A percentile compares a stretch with the other conserved stretches of the same genome.
Conservation (phyloP, 2,113 vertebrate species). For the Oncorhynchus keta region DNA sequence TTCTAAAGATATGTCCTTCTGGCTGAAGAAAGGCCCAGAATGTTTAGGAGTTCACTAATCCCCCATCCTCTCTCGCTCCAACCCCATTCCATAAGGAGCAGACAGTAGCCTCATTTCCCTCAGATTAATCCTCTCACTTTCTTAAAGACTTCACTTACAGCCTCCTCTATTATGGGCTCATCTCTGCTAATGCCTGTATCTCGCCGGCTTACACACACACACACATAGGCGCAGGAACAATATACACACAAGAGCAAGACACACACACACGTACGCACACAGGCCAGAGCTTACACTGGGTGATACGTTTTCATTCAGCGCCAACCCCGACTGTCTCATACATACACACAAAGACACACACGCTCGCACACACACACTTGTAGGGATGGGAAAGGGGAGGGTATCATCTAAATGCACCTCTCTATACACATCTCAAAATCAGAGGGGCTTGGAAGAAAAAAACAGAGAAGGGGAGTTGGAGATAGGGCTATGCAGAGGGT, state of each 20-base stretch:
- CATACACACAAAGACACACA: neutral
- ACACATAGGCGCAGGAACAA: conserved; percentile 1
- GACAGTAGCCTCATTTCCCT: conserved; percentile 64
- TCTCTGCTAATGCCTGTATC: conserved; percentile 74
- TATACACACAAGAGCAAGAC: no score
- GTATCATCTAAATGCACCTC: neutral
- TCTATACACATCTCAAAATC: neutral
- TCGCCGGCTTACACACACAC: conserved; percentile 53
- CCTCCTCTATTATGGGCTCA: conserved; percentile 70
- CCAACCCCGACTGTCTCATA: neutral
- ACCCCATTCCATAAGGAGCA: conserved; percentile 54
- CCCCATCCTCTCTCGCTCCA: conserved; percentile 47
- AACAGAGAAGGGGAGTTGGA: neutral
- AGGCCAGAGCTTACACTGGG: conserved; percentile 1
- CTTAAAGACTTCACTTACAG: conserved; percentile 77
- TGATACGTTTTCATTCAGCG: neutral
- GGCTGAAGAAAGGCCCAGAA: conserved; percentile 48
- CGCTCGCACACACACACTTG: neutral
- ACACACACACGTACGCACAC: conserved; percentile 1
- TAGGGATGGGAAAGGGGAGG: neutral
- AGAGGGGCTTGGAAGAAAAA: conserved; percentile 31
- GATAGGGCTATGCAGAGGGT: conserved; percentile 1
- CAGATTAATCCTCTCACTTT: conserved; percentile 73
- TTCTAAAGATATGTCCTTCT: conserved; percentile 40
- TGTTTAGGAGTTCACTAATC: conserved; percentile 50